Percentiles rank a stretch among this genome's conserved stretches.
Conservation (phyloP, 1,140 invertebrate species). For the Microvelia longipes region DNA sequence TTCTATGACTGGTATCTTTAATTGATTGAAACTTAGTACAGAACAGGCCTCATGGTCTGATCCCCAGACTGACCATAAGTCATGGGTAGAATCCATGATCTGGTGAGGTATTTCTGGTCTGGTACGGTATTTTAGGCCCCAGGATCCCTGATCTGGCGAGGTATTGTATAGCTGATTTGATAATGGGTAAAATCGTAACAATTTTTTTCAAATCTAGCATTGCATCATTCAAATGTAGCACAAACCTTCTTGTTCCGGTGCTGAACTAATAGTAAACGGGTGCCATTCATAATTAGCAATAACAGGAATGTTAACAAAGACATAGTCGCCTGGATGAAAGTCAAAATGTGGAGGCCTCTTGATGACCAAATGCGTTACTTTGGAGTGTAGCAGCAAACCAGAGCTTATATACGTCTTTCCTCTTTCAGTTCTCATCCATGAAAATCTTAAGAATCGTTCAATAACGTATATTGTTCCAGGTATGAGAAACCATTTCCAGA, state of each 20-base stretch:
- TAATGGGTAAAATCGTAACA: too few species aligned
- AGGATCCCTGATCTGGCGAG: too few species aligned
- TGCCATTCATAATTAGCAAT: conserved; percentile 93
- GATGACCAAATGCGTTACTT: conserved; percentile 76
- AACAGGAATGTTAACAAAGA: conserved; percentile 82
- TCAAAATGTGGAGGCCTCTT: conserved; percentile 69
- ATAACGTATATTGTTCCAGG: conserved; percentile 66
- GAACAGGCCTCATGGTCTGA: too few species aligned
- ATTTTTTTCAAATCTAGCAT: too few species aligned
- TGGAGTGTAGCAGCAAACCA: conserved; percentile 65
- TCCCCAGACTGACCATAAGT: too few species aligned
- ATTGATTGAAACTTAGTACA: too few species aligned
- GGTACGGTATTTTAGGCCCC: too few species aligned
- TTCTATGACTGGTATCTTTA: too few species aligned
- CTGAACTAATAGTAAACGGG: conserved; percentile 91
- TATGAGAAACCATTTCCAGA: conserved; percentile 88
- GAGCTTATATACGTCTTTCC: conserved; percentile 75
- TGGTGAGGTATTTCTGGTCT: too few species aligned
- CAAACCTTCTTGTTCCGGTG: conserved; percentile 78
- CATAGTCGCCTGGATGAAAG: conserved; percentile 84
- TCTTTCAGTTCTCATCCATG: conserved; percentile 45
- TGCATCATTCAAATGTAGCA: too few species aligned
- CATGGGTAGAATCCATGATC: too few species aligned
- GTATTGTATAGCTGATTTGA: too few species aligned
- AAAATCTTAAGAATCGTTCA: conserved; percentile 53